Evolutionary conservation across 2,888 invertebrate species (phyloP).

Genomic region (Thecocarcelia acutangulata): DNA sequence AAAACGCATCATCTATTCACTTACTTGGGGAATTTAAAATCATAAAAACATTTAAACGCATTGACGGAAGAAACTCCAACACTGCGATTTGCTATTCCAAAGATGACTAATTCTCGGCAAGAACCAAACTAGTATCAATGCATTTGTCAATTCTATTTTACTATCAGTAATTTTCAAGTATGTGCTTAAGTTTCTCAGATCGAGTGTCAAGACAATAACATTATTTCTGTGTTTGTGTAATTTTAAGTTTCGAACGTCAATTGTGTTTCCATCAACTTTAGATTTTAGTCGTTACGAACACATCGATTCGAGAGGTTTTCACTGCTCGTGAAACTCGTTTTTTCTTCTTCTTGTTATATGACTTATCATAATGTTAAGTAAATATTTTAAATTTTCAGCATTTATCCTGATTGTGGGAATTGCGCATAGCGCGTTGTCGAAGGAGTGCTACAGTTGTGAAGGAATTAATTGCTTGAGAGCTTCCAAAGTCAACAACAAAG

Average conservation of each 20-base stretch:
- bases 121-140: background rate
- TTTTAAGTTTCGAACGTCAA: constrained; percentile 3
- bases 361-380: constrained; percentile 28
- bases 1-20: too few relatives aligned
- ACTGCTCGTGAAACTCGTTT: background rate
- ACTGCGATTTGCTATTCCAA: constrained; percentile 25
- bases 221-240: constrained; percentile 13
- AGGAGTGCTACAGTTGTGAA: constrained; percentile 75
- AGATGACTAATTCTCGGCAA: constrained; percentile 26
- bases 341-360: background rate
- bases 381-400: background rate
- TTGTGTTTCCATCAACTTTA: constrained; percentile 28
- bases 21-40: too few relatives aligned
- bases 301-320: constrained; percentile 41
- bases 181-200: constrained; percentile 15
- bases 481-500: constrained; percentile 71
- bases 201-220: constrained; percentile 44
- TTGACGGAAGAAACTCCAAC: constrained; percentile 37
- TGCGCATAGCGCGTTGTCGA: constrained; percentile 57
- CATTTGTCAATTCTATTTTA: background rate
- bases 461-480: constrained; percentile 78
- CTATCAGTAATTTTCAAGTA: constrained; percentile 26
- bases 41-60: too few relatives aligned
- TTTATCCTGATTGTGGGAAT: constrained; percentile 14
- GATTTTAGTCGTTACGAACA: constrained; percentile 37